Evolutionary conservation across 1,140 invertebrate species (phyloP).

Genomic region (Whitmania pigra): DNA sequence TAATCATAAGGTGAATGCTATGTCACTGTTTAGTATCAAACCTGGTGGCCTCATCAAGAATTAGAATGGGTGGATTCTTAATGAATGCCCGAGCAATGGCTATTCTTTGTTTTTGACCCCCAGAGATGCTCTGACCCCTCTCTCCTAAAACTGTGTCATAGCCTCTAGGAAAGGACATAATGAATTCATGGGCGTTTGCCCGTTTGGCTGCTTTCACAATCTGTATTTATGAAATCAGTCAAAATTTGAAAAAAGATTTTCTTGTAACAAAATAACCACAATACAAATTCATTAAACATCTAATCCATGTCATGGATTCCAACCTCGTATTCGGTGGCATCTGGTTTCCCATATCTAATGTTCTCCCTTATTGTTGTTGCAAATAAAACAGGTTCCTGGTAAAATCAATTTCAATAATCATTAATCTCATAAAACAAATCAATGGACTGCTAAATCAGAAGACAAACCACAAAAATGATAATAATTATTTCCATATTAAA

Average conservation of each 20-base stretch:
- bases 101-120: constrained; percentile 79
- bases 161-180: constrained; percentile 63
- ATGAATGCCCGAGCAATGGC: constrained; percentile 75
- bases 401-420: constrained; percentile 18
- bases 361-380: constrained; percentile 82
- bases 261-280: background rate
- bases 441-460: too few species aligned
- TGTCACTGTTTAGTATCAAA: constrained; percentile 31
- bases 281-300: too few species aligned
- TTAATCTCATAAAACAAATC: background rate
- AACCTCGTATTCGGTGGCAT: constrained; percentile 53
- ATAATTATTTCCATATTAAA: too few species aligned
- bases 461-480: background rate
- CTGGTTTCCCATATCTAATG: constrained; percentile 68
- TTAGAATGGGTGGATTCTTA: constrained; percentile 70
- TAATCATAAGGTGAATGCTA: too few species aligned
- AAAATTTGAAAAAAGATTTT: background rate
- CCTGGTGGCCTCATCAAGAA: constrained; percentile 83
- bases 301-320: background rate
- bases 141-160: constrained; percentile 81
- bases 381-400: constrained; percentile 72
- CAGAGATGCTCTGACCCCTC: constrained; percentile 71
- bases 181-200: constrained; percentile 83
- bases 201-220: constrained; percentile 63
- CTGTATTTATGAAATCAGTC: constrained; percentile 34